Evolutionary conservation across 2,888 invertebrate genomes (phyloP).

Genomic region (Lissonota sp.): DNA sequence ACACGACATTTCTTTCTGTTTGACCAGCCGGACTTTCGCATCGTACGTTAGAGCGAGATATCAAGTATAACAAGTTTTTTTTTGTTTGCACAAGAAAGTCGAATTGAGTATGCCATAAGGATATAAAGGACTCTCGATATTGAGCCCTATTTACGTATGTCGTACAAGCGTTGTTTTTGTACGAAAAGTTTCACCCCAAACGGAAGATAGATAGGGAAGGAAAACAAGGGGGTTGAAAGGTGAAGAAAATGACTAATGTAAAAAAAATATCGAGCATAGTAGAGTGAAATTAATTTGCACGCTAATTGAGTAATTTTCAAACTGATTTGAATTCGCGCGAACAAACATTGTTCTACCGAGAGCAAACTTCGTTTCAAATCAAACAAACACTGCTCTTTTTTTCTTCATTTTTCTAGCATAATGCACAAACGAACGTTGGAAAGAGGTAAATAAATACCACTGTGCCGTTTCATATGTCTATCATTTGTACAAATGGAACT

Average conservation of each 20-base stretch:
- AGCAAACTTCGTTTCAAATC: not conserved
- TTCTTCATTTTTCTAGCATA: not conserved
- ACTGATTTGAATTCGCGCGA: not conserved
- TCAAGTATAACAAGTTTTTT: constrained; percentile 52
- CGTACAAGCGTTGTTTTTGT: not conserved
- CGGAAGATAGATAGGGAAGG: no score
- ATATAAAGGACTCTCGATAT: constrained; percentile 12
- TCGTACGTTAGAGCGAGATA: constrained; percentile 33
- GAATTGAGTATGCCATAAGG: constrained; percentile 17
- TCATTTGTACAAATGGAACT: constrained; percentile 11
- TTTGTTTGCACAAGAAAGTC: constrained; percentile 56
- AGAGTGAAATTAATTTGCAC: not conserved
- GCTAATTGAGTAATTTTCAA: not conserved
- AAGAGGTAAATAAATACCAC: constrained; percentile 30
- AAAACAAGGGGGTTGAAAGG: no score
- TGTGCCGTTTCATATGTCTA: not conserved
- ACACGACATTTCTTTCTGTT: constrained; percentile 42
- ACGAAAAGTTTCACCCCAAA: not conserved
- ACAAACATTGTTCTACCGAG: constrained; percentile 1
- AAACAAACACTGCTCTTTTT: not conserved
- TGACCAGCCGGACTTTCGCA: constrained; percentile 61
- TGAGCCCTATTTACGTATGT: not conserved
- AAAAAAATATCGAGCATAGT: no score
- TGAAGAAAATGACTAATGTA: no score
- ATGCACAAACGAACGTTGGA: not conserved